Conservation (phyloP, 2,888 invertebrate genomes). For the Orthosia incerta region DNA sequence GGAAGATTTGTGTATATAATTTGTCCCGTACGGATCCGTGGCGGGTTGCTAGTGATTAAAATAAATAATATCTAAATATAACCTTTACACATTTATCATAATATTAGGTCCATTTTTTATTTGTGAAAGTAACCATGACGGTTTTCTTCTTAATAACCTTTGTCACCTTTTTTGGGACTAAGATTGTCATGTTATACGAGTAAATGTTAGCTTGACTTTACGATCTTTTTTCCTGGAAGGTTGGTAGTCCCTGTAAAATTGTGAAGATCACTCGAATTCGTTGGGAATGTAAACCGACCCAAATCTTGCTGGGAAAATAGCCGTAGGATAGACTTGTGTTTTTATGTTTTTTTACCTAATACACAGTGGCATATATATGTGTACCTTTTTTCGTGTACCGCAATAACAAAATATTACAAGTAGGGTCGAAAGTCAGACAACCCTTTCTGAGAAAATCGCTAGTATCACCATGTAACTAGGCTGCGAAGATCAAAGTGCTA, state of each 20-base stretch:
- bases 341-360: not conserved
- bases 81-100: too few species aligned
- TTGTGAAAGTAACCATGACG: too few species aligned
- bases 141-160: too few species aligned
- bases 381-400: constrained; percentile 12
- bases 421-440: not conserved
- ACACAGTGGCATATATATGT: not conserved
- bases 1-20: too few species aligned
- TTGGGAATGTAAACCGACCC: constrained; percentile 9
- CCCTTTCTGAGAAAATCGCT: constrained; percentile 2
- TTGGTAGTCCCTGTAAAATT: not conserved
- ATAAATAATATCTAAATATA: too few species aligned
- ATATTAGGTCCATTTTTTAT: too few species aligned
- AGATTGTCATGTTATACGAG: too few species aligned
- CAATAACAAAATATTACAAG: constrained; percentile 22
- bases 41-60: too few species aligned
- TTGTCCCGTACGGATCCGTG: too few species aligned
- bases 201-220: too few species aligned
- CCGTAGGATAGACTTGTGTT: constrained; percentile 12
- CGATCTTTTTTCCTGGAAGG: not conserved
- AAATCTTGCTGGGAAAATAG: not conserved
- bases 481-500: not conserved
- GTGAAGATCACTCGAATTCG: constrained; percentile 8
- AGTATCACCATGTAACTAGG: too few species aligned
- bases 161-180: too few species aligned